Conservation (phyloP, 2,113 vertebrate species). For the Daphoenositta chrysoptera region DNA sequence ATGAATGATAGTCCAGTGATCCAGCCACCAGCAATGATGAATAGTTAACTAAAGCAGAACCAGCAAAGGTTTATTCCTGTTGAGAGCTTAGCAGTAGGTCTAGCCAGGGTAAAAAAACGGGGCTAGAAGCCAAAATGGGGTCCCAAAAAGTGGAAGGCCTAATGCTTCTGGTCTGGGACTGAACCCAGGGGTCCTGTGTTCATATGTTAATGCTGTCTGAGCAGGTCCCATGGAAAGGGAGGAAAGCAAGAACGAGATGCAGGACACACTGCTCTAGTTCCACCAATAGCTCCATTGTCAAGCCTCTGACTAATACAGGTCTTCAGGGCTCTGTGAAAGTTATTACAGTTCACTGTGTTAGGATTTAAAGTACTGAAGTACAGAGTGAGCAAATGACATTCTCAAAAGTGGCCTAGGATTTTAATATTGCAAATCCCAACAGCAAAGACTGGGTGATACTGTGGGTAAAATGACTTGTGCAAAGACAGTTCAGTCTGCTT, state of each 20-base stretch:
- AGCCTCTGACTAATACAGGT: neutral
- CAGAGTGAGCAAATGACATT: neutral
- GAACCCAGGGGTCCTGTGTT: neutral
- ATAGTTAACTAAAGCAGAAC: neutral
- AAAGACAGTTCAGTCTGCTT: neutral
- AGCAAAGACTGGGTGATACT: neutral
- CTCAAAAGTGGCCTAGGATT: neutral
- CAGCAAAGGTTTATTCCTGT: neutral
- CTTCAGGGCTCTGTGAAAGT: neutral
- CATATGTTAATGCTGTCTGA: neutral
- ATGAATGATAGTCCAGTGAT: neutral
- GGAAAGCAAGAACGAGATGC: rapidly evolving
- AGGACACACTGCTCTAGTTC: neutral
- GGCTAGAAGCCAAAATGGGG: neutral
- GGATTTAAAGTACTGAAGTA: neutral
- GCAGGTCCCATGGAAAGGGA: neutral
- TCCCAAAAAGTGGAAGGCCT: neutral
- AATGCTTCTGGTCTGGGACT: neutral
- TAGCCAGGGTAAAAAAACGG: neutral
- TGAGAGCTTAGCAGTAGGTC: neutral
- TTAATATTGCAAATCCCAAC: neutral
- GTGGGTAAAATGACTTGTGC: neutral
- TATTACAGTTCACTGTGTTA: neutral
- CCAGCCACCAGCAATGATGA: neutral
- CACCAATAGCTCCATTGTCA: neutral